These are phyloP conservation scores for Microtus richardsoni DNA, from an alignment of 2,113 vertebrate species.

Conservation along the genomic window DNA sequence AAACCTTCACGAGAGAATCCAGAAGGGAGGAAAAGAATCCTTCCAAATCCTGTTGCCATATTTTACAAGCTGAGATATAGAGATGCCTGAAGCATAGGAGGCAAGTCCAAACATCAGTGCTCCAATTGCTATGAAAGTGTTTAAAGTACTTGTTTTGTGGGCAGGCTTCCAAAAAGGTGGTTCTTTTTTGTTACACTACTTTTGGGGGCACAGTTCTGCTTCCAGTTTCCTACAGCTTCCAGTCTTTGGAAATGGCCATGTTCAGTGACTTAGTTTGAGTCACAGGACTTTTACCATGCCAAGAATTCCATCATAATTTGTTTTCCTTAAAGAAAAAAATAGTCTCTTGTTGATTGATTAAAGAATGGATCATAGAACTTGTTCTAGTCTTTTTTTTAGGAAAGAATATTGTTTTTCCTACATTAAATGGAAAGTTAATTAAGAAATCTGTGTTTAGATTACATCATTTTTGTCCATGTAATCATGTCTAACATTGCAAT, in stretches of 20 bases:
- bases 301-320: neutral
- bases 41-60: conserved; percentile 3
- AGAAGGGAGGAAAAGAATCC: conserved; percentile 20
- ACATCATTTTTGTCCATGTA: neutral
- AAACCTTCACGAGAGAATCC: neutral
- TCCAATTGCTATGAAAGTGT: neutral
- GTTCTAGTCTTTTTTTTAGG: neutral
- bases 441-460: neutral
- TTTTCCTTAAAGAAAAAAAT: neutral
- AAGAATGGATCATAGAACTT: neutral
- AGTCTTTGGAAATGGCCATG: accelerated
- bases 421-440: neutral
- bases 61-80: conserved; percentile 43
- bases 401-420: neutral
- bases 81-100: neutral
- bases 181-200: neutral
- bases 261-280: neutral
- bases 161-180: neutral
- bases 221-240: neutral
- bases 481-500: neutral
- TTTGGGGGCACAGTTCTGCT: accelerated
- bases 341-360: neutral
- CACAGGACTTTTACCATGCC: accelerated
- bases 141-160: neutral
- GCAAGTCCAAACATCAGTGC: neutral